phyloP scores from a whole-genome alignment of 1,140 invertebrate species.

The Lucilia cuprina region DNA sequence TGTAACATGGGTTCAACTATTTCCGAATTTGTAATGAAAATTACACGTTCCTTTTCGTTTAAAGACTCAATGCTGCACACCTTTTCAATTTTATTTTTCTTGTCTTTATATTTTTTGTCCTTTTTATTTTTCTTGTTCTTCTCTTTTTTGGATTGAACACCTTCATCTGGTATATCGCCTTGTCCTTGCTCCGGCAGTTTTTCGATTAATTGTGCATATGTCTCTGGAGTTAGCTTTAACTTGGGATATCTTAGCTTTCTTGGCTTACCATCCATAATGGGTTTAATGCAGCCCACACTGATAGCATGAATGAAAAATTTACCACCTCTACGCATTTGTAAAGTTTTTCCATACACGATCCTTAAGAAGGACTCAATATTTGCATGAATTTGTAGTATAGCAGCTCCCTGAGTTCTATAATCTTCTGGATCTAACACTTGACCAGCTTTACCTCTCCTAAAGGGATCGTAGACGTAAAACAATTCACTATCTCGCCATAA shows the following conservation, averaged over 20 bases:
- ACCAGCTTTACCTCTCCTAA: slow-evolving; percentile 50
- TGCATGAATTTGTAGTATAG: slow-evolving; percentile 54
- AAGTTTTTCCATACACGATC: slow-evolving; percentile 49
- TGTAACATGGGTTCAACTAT: slow-evolving; percentile 45
- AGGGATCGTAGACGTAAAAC: slow-evolving; percentile 65
- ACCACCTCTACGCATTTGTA: slow-evolving; percentile 58
- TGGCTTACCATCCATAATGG: slow-evolving; percentile 47
- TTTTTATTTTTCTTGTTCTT: not conserved
- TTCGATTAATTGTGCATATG: not conserved
- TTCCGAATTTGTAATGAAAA: slow-evolving; percentile 44
- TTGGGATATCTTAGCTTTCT: slow-evolving; percentile 48
- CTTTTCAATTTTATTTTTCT: slow-evolving; percentile 44
- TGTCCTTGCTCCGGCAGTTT: not conserved
- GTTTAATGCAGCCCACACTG: slow-evolving; percentile 51
- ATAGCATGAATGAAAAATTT: slow-evolving; percentile 59
- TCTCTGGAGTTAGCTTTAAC: slow-evolving; percentile 19
- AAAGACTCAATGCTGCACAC: slow-evolving; percentile 51
- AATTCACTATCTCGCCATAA: slow-evolving; percentile 64
- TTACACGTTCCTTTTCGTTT: slow-evolving; percentile 53
- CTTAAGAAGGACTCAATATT: slow-evolving; percentile 56
- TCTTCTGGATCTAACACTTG: slow-evolving; percentile 57
- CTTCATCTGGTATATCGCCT: not conserved
- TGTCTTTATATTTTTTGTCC: slow-evolving; percentile 38
- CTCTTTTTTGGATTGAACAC: not conserved
- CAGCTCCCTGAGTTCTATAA: slow-evolving; percentile 51